phyloP scores from a whole-genome alignment of 2,113 vertebrate genomes.

The Plecotus auritus region DNA sequence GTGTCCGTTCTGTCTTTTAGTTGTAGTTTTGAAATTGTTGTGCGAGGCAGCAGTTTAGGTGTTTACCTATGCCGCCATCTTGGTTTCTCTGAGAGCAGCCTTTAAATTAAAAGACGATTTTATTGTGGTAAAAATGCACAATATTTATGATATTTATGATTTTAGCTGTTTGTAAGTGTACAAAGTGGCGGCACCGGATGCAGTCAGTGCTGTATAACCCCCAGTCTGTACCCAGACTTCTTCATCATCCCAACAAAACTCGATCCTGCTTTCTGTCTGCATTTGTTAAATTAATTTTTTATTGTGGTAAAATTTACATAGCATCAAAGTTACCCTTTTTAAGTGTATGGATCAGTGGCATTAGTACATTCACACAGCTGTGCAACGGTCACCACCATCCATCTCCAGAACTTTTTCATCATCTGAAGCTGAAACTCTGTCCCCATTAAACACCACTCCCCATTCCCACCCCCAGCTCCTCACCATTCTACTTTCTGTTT shows the following conservation, averaged over 20 bases:
- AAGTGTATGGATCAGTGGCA: neutral
- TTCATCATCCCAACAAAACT: neutral
- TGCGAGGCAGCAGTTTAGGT: too few species aligned
- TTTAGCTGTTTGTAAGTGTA: neutral
- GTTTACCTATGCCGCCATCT: too few species aligned
- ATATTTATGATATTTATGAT: neutral
- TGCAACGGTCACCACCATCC: neutral
- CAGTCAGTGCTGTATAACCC: too few species aligned
- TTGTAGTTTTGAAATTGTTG: too few species aligned
- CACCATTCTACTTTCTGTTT: neutral
- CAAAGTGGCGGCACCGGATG: too few species aligned
- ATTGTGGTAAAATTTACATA: neutral
- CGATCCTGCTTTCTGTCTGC: neutral
- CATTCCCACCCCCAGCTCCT: neutral
- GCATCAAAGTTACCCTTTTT: neutral
- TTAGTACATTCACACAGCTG: accelerated
- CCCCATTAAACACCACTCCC: neutral
- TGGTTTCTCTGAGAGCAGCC: neutral
- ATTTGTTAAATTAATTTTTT: neutral
- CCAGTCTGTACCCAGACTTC: too few species aligned
- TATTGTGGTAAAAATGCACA: neutral
- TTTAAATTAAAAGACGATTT: neutral
- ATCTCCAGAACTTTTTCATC: neutral
- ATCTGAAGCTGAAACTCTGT: neutral
- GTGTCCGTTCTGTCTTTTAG: too few species aligned